Evolutionary conservation across 2,797 vertebrate genomes (phyloP).

Genomic region (Gymnocypris eckloni): DNA sequence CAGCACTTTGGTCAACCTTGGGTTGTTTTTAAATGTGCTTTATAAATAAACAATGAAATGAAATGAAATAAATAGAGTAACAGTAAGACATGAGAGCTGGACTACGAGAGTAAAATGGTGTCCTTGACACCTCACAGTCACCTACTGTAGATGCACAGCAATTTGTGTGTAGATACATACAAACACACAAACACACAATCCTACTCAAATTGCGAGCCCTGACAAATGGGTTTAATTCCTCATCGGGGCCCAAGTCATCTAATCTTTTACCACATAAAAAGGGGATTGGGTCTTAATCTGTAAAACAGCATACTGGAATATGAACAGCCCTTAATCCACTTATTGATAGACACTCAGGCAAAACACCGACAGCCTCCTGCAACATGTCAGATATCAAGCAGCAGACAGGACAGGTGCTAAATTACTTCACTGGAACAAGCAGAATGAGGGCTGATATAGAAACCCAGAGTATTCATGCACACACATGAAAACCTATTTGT

Average conservation of each 20-base stretch:
- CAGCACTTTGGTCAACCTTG: no score
- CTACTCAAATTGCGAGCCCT: conserved; percentile 28
- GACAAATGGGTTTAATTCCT: conserved; percentile 57
- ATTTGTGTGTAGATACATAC: conserved; percentile 13
- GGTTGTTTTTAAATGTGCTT: no score
- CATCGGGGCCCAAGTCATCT: conserved; percentile 49
- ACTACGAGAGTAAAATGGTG: background rate
- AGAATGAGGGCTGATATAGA: conserved; percentile 18
- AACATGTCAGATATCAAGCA: conserved; percentile 48
- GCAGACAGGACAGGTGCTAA: conserved; percentile 46
- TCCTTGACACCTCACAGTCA: conserved; percentile 4
- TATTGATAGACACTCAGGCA: conserved; percentile 59
- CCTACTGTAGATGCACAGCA: conserved; percentile 1
- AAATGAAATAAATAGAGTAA: background rate
- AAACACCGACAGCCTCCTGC: conserved; percentile 53
- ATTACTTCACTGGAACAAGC: conserved; percentile 41
- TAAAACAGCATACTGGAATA: conserved; percentile 53
- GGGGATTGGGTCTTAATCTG: conserved; percentile 59
- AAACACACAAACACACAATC: conserved; percentile 37
- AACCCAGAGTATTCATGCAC: conserved; percentile 23
- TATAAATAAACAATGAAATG: no score
- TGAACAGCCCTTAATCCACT: conserved; percentile 62
- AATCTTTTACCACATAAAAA: conserved; percentile 58
- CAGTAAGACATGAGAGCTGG: background rate
- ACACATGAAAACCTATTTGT: background rate